Percentiles rank a stretch among this genome's conserved stretches.
Conservation (phyloP, 2,888 invertebrate genomes). For the Nebria salina region DNA sequence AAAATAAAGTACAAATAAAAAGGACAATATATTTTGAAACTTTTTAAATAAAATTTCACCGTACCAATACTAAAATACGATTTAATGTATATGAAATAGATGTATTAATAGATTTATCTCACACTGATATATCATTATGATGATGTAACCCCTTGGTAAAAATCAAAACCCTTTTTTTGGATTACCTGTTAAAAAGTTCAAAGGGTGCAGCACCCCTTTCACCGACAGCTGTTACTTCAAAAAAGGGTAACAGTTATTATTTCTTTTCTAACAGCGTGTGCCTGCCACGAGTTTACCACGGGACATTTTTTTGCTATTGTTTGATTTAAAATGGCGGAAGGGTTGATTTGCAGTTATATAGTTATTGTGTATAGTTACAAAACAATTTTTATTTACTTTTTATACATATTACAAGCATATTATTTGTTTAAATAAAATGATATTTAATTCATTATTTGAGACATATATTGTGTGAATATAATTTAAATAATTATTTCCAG, state of each 20-base stretch:
- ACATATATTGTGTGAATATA: too few species aligned
- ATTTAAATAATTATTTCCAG: too few species aligned
- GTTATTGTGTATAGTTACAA: not conserved
- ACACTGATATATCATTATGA: constrained; percentile 22
- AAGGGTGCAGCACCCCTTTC: constrained; percentile 35
- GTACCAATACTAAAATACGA: constrained; percentile 17
- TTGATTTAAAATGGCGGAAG: not conserved
- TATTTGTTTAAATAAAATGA: too few species aligned
- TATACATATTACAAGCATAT: too few species aligned
- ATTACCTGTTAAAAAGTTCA: constrained; percentile 29
- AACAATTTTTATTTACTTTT: not conserved
- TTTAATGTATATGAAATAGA: not conserved
- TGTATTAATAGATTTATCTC: not conserved
- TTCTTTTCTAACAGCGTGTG: constrained; percentile 6
- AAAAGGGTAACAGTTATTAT: constrained; percentile 27
- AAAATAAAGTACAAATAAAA: not conserved
- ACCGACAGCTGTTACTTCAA: constrained; percentile 24
- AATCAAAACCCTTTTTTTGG: constrained; percentile 34
- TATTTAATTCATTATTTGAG: too few species aligned
- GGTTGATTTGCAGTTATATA: not conserved
- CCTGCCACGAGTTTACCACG: constrained; percentile 8
- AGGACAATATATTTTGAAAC: constrained; percentile 2
- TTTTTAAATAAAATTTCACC: not conserved
- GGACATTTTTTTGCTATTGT: not conserved
- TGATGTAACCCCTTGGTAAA: constrained; percentile 20